Evolutionary conservation across 2,113 vertebrate species (phyloP).

Genomic region (Nothoprocta perdicaria): DNA sequence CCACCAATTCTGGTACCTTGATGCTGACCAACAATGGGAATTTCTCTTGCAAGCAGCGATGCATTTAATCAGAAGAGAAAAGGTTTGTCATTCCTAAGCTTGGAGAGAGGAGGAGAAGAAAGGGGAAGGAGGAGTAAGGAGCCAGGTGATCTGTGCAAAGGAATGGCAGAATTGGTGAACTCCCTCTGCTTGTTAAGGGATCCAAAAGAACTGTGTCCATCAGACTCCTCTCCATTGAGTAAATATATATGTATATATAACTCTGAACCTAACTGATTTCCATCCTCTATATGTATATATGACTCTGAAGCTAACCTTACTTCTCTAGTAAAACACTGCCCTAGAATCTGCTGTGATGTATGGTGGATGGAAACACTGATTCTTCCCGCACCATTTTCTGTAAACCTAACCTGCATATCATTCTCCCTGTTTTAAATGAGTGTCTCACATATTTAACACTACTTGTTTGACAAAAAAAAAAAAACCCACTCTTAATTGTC

Average conservation of each 20-base stretch:
- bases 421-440: not conserved
- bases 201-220: not conserved
- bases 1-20: not conserved
- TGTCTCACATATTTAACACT: not conserved
- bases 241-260: not conserved
- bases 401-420: conserved; percentile 13
- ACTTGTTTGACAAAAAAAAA: conserved; percentile 47
- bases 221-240: not conserved
- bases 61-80: not conserved
- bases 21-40: not conserved
- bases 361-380: not conserved
- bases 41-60: not conserved
- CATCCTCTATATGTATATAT: not conserved
- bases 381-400: not conserved
- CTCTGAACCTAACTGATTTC: not conserved
- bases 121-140: not conserved
- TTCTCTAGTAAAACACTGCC: not conserved
- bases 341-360: not conserved
- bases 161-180: not conserved
- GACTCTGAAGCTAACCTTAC: not conserved
- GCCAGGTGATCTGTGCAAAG: not conserved
- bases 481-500: conserved; percentile 28
- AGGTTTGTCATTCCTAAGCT: not conserved
- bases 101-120: not conserved
- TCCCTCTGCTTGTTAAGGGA: not conserved